Evolutionary conservation across 2,113 vertebrate species (phyloP).

Genomic region (Melanotaenia duboulayi): DNA sequence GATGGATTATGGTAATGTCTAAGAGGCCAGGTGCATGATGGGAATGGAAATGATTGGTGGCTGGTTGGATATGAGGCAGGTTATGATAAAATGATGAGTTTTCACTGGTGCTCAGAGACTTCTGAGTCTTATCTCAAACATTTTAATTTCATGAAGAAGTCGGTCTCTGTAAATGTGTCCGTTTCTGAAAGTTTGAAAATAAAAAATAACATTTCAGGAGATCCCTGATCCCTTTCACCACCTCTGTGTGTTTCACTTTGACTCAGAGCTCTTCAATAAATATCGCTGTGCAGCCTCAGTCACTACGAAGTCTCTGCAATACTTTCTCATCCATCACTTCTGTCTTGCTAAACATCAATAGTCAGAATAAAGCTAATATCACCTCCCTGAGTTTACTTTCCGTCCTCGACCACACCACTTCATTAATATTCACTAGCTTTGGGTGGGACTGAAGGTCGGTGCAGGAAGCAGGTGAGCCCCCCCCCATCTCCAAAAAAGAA

Average conservation of each 20-base stretch:
- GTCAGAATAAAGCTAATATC: constrained; percentile 11
- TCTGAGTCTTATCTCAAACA: constrained; percentile 47
- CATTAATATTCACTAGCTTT: constrained; percentile 57
- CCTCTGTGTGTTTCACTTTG: constrained; percentile 16
- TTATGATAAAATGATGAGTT: constrained; percentile 72
- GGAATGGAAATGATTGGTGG: constrained; percentile 56
- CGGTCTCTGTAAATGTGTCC: constrained; percentile 19
- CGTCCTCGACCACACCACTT: constrained; percentile 1
- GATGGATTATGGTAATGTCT: constrained; percentile 68
- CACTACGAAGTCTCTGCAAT: too few relatives aligned
- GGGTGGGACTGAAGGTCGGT: constrained; percentile 47
- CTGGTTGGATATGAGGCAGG: constrained; percentile 55
- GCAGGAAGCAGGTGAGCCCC: constrained; percentile 40
- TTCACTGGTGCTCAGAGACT: constrained; percentile 38
- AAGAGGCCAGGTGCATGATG: constrained; percentile 63
- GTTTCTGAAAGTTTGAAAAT: constrained; percentile 15
- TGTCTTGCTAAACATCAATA: constrained; percentile 14
- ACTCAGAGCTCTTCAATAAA: constrained; percentile 31
- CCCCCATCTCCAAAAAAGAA: neutral
- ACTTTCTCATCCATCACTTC: neutral
- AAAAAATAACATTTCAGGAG: neutral
- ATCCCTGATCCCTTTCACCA: neutral
- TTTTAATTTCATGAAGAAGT: constrained; percentile 43
- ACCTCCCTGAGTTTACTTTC: constrained; percentile 12
- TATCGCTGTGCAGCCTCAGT: too few relatives aligned